A percentile compares a stretch with the other conserved stretches of the same genome.
Evolutionary conservation across 2,113 vertebrate genomes (phyloP).

Genomic region (Centropus bengalensis): DNA sequence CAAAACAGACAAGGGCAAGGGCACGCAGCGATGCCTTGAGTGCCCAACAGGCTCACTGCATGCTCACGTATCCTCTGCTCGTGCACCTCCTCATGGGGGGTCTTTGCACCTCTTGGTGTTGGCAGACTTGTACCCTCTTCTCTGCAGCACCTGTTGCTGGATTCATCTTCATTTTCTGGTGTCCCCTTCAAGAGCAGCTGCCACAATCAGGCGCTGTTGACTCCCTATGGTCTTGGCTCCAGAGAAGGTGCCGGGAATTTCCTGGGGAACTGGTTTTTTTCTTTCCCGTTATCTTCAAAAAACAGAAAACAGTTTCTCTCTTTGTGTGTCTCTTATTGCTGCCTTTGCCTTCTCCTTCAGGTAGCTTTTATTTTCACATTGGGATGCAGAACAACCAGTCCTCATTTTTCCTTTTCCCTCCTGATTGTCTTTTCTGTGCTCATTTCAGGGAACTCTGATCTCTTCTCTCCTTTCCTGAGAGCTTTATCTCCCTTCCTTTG

Average conservation of each 20-base stretch:
- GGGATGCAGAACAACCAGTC: not conserved
- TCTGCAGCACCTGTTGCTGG: not conserved
- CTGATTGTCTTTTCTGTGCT: fast-evolving
- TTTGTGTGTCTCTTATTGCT: not conserved
- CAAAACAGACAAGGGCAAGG: not conserved
- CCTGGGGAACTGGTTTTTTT: not conserved
- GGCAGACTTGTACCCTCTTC: not conserved
- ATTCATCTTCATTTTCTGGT: not conserved
- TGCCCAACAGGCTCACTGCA: not conserved
- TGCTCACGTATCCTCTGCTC: not conserved
- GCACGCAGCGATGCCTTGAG: fast-evolving
- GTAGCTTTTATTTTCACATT: not conserved
- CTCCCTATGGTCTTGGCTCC: not conserved
- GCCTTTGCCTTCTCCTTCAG: not conserved
- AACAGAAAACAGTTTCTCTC: not conserved
- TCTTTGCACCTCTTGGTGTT: not conserved
- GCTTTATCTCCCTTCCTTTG: not conserved
- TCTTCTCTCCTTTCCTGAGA: not conserved
- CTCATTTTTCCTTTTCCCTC: not conserved
- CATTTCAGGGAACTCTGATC: not conserved
- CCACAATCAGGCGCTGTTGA: not conserved
- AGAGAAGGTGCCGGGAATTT: not conserved
- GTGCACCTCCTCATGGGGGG: not conserved
- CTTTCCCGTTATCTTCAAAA: not conserved
- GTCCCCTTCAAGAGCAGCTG: not conserved